Evolutionary conservation across 1,140 invertebrate genomes (phyloP).

Genomic region (Papilio aristodemus): DNA sequence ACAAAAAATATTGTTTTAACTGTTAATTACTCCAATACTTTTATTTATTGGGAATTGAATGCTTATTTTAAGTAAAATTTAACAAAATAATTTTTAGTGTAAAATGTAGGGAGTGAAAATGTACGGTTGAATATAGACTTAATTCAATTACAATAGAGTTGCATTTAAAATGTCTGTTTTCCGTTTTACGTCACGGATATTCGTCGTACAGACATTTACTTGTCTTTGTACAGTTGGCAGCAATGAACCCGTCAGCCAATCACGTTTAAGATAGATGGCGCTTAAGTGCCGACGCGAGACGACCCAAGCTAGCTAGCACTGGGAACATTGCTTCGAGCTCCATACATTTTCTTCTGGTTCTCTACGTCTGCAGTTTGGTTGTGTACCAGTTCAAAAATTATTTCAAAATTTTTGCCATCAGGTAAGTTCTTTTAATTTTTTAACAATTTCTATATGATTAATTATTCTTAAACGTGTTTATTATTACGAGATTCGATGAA

Average conservation of each 20-base stretch:
- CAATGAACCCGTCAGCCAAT: constrained; percentile 61
- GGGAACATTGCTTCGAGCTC: constrained; percentile 80
- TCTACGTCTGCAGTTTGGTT: constrained; percentile 80
- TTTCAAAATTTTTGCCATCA: constrained; percentile 81
- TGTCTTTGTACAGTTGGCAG: constrained; percentile 56
- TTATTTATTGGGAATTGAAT: constrained; percentile 45
- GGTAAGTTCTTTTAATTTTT: constrained; percentile 76
- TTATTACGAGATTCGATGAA: constrained; percentile 57
- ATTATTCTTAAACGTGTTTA: constrained; percentile 60
- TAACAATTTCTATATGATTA: constrained; percentile 62
- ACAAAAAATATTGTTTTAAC: constrained; percentile 51
- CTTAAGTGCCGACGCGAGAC: constrained; percentile 74
- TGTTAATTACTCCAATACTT: constrained; percentile 43
- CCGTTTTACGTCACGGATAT: constrained; percentile 73
- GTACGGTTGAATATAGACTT: constrained; percentile 37
- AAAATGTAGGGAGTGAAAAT: constrained; percentile 60
- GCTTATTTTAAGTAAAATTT: constrained; percentile 48
- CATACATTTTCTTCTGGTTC: constrained; percentile 81
- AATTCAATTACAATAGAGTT: constrained; percentile 31
- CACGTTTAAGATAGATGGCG: constrained; percentile 66
- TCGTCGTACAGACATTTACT: constrained; percentile 68
- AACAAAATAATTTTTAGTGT: constrained; percentile 61
- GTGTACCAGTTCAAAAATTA: constrained; percentile 79
- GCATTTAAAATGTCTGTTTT: constrained; percentile 40
- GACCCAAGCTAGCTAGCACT: constrained; percentile 76